Evolutionary conservation across 1,140 invertebrate species (phyloP).

Genomic region (Platorchestia sp.): DNA sequence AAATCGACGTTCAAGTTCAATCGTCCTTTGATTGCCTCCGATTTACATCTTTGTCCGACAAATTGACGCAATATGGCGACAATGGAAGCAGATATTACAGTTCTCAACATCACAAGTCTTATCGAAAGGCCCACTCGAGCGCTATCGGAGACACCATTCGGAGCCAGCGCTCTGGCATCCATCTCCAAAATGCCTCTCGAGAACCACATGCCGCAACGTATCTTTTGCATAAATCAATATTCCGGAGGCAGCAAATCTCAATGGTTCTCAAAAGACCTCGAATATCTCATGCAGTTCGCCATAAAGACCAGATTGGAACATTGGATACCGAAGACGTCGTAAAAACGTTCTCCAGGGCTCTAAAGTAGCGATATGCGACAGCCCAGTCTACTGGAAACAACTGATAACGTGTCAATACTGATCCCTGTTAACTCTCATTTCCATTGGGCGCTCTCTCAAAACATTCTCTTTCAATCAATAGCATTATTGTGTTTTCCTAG

Average conservation of each 20-base stretch:
- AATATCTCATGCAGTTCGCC: conserved; percentile 50
- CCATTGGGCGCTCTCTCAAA: neutral
- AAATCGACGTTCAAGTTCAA: neutral
- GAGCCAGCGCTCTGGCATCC: conserved; percentile 12
- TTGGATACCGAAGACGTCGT: conserved; percentile 42
- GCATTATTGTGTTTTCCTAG: too few relatives aligned
- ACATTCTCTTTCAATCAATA: neutral
- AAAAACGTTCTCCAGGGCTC: conserved; percentile 22
- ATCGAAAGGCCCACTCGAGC: neutral
- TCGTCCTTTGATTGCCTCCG: neutral
- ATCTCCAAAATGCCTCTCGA: conserved; percentile 25
- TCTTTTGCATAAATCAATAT: conserved; percentile 55
- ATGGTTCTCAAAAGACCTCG: conserved; percentile 47
- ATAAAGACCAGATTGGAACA: conserved; percentile 51
- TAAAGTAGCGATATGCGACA: conserved; percentile 31
- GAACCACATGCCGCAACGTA: conserved; percentile 1
- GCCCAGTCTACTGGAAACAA: neutral
- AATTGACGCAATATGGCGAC: neutral
- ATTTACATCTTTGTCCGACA: neutral
- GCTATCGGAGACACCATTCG: conserved; percentile 24
- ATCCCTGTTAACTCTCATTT: neutral
- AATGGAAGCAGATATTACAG: neutral
- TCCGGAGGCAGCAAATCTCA: conserved; percentile 46
- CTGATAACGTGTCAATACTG: conserved; percentile 2
- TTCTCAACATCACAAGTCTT: conserved; percentile 9